These are phyloP conservation scores for Apeltes quadracus DNA, from an alignment of 2,113 vertebrate genomes.

Conservation along the genomic window DNA sequence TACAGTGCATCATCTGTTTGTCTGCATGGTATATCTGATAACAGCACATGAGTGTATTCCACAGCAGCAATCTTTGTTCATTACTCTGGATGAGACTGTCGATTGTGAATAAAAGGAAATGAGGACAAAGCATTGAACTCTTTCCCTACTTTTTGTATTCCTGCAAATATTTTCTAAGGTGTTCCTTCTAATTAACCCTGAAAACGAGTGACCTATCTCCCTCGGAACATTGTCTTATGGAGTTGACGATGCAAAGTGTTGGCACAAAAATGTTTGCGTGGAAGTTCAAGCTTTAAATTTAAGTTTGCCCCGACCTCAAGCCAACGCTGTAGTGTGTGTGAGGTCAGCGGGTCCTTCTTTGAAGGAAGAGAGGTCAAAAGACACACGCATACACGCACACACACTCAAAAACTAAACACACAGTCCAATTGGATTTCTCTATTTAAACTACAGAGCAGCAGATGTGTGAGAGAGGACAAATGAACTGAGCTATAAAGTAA, in stretches of 20 bases:
- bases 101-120: constrained; percentile 36
- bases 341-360: constrained; percentile 29
- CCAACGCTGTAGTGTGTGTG: constrained; percentile 20
- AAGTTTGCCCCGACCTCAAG: constrained; percentile 14
- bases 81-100: constrained; percentile 27
- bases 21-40: constrained; percentile 23
- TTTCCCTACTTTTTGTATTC: constrained; percentile 26
- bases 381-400: constrained; percentile 11
- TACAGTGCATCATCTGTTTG: constrained; percentile 21
- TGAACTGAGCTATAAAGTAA: constrained; percentile 8
- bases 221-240: constrained; percentile 28
- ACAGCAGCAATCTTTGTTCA: constrained; percentile 9
- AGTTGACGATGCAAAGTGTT: constrained; percentile 4
- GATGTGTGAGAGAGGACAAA: constrained; percentile 25
- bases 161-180: constrained; percentile 39
- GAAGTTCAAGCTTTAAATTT: constrained; percentile 27
- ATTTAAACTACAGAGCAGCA: not conserved
- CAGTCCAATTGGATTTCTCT: not conserved
- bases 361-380: not conserved
- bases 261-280: not conserved
- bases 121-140: constrained; percentile 13
- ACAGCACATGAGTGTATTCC: constrained; percentile 1
- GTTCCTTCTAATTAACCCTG: constrained; percentile 35
- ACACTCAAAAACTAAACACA: not conserved
- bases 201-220: constrained; percentile 37